Evolutionary conservation across 2,888 invertebrate species (phyloP).

Genomic region (Drosophila phalerata): DNA sequence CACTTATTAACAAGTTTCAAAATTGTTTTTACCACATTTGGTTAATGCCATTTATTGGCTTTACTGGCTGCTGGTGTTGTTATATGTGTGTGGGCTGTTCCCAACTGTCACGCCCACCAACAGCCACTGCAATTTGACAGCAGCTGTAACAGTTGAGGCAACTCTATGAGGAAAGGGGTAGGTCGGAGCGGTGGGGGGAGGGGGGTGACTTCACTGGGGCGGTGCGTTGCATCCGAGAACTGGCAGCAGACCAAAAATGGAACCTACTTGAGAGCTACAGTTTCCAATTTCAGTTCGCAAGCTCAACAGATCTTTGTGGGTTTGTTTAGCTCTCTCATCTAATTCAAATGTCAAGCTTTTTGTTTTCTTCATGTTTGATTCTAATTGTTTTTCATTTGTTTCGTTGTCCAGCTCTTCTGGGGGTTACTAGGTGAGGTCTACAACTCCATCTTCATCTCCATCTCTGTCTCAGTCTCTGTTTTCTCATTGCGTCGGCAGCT

Average conservation of each 20-base stretch:
- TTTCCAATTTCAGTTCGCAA: constrained; percentile 6
- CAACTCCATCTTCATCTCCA: constrained; percentile 4
- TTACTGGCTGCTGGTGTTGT: constrained; percentile 58
- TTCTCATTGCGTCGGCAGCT: constrained; percentile 34
- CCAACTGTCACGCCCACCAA: constrained; percentile 58
- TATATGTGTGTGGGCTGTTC: constrained; percentile 51
- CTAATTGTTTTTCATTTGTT: constrained; percentile 68
- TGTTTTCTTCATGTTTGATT: constrained; percentile 51
- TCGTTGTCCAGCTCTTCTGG: constrained; percentile 11
- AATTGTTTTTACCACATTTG: constrained; percentile 80
- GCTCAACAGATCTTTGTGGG: constrained; percentile 9
- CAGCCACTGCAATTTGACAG: constrained; percentile 62
- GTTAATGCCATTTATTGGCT: constrained; percentile 80
- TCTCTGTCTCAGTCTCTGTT: not conserved
- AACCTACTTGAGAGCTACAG: constrained; percentile 42
- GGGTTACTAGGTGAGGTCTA: constrained; percentile 72
- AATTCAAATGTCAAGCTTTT: constrained; percentile 65
- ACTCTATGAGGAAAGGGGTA: not conserved
- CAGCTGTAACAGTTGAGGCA: constrained; percentile 34
- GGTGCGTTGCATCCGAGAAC: constrained; percentile 67
- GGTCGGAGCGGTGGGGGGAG: not conserved
- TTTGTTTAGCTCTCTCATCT: constrained; percentile 57
- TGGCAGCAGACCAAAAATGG: constrained; percentile 54
- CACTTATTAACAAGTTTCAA: constrained; percentile 78
- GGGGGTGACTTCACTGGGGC: constrained; percentile 14